Percentiles rank a stretch among this genome's conserved stretches.
phyloP scores from a whole-genome alignment of 2,888 invertebrate species.

The Mesorhabditis spiculigera region DNA sequence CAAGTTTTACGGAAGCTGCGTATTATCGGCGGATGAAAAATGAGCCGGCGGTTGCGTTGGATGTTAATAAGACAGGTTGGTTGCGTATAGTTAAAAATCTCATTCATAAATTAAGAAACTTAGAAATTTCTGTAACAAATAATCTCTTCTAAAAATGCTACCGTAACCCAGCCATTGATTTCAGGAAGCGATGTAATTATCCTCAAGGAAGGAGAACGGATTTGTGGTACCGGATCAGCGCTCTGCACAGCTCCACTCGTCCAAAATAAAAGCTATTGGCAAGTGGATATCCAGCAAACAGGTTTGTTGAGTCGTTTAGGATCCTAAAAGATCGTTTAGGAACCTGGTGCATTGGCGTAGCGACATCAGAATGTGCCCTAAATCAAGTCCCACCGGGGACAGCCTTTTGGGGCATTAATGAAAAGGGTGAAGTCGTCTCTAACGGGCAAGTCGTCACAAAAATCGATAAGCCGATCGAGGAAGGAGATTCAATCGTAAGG shows the following conservation, averaged over 20 bases:
- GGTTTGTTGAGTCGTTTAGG: constrained; percentile 64
- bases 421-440: constrained; percentile 81
- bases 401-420: constrained; percentile 83
- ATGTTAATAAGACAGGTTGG: constrained; percentile 49
- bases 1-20: constrained; percentile 21
- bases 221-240: constrained; percentile 92
- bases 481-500: constrained; percentile 82
- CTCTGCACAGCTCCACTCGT: constrained; percentile 84
- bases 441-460: constrained; percentile 77
- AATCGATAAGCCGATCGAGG: constrained; percentile 71
- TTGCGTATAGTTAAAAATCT: background rate
- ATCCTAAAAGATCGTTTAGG: constrained; percentile 57
- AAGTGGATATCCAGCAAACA: constrained; percentile 92
- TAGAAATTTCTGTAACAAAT: background rate
- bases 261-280: constrained; percentile 96
- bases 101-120: background rate
- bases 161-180: background rate
- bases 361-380: constrained; percentile 80
- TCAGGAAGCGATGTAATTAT: constrained; percentile 90
- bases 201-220: constrained; percentile 84
- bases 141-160: background rate
- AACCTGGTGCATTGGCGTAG: constrained; percentile 90
- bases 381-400: constrained; percentile 70
- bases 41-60: constrained; percentile 43
- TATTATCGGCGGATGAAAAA: constrained; percentile 11